Conservation (phyloP, 2,113 vertebrate genomes). For the Entelurus aequoreus region DNA sequence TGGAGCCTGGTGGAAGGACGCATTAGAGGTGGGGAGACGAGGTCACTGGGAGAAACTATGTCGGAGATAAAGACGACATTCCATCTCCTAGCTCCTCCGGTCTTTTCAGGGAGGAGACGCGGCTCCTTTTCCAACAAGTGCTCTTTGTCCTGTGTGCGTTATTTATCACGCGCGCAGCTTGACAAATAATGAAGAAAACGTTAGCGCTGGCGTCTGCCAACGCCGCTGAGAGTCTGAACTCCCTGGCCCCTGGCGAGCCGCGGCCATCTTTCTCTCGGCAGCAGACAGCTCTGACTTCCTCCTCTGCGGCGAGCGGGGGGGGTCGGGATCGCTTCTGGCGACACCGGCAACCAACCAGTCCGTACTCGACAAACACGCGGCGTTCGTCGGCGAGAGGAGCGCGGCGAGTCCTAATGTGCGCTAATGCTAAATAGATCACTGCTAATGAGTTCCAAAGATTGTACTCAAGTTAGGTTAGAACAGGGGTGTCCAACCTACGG, state of each 20-base stretch:
- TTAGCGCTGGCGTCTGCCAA: not conserved
- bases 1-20: conserved; percentile 26
- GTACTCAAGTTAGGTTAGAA: too few relatives aligned
- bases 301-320: conserved; percentile 28
- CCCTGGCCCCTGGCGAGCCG: conserved; percentile 13
- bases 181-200: conserved; percentile 8
- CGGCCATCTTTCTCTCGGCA: conserved; percentile 14
- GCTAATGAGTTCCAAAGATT: too few relatives aligned
- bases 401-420: too few relatives aligned
- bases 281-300: conserved; percentile 32
- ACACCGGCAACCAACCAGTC: too few relatives aligned
- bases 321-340: conserved; percentile 47
- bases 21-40: not conserved
- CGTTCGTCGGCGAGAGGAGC: too few relatives aligned
- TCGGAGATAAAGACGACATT: conserved; percentile 15
- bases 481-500: too few relatives aligned
- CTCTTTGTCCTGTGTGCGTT: conserved; percentile 7
- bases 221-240: conserved; percentile 12
- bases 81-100: conserved; percentile 6
- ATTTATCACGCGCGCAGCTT: conserved; percentile 4
- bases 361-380: too few relatives aligned
- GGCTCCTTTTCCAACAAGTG: not conserved
- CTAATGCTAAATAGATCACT: too few relatives aligned
- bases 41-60: conserved; percentile 23
- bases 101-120: conserved; percentile 39